Base-by-base conservation (phyloP, 2,888 invertebrate genomes). In the Cataglyphis altisquamis region DNA sequence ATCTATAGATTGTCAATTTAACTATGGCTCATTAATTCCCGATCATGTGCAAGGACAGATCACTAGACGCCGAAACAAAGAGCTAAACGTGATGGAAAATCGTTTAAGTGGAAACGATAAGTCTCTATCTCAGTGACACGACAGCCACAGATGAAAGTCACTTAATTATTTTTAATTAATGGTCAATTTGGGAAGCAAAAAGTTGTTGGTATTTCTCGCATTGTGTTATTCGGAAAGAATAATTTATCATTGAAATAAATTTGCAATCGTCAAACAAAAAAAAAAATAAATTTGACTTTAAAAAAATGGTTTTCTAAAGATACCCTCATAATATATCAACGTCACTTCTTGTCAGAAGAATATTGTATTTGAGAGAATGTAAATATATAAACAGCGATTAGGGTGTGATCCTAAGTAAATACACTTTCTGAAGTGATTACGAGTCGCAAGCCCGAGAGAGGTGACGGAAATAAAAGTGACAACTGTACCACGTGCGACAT, bases 351-450 rank as follows among this genome's bases (percentile, higher is more conserved):
- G 45, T 10, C 67, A 32, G 45, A 41, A 48, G 21, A 75, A 84
- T 78, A 64, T 60, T 83, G 45, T 63, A 21, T 68, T 29, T 60
- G 63, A 57, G 87, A 83, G 85, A 72, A 74, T 68, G 82, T 74
- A 84, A 90, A 88, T 83, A 87, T 83, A 87, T 85, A 88, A 90
- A 87, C 88, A 88, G 73, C 86, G 90, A 90, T 91, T 88, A 92
- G 77, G 77, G 74, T 60, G 45, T 77, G 84, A 86, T 87, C 89
- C 89, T 87, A 80, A 87, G 90, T 86, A 90, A 91, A 92, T 85
- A 72, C 32, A 36, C n/a, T 39, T 55, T 18, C 25, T 67, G 48
- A 74, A 89, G 84, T 83, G 83, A 74, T 41, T 73, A 84, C 62
- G 72, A 84, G 83, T 60, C 81, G 63, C 52, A 45, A 32, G 70